Percentiles rank a stretch among this genome's conserved stretches.
These are phyloP conservation scores for Piaya cayana DNA, from an alignment of 2,113 vertebrate species.

Conservation along the genomic window DNA sequence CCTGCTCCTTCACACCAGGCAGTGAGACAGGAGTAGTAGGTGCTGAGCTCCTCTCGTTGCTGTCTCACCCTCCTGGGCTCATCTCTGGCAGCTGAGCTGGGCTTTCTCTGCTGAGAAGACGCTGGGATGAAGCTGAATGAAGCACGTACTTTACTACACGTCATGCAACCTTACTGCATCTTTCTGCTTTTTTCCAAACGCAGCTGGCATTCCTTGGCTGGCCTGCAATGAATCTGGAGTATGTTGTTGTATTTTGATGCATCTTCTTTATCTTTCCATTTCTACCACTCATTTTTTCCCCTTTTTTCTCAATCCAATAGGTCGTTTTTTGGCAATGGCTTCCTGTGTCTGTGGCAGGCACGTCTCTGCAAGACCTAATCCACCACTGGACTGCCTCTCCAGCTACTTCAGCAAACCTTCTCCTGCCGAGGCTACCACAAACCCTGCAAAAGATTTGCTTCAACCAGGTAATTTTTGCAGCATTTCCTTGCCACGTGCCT, in stretches of 20 bases:
- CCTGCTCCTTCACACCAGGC: neutral
- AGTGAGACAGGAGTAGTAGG: neutral
- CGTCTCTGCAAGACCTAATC: neutral
- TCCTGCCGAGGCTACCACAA: neutral
- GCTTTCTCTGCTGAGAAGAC: neutral
- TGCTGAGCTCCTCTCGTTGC: neutral
- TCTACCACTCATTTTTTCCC: neutral
- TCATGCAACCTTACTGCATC: neutral
- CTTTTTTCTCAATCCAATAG: neutral
- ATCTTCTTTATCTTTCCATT: neutral
- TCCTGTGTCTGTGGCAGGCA: neutral
- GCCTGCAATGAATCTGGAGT: neutral
- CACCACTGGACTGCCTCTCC: neutral
- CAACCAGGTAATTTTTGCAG: neutral
- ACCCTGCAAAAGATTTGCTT: neutral
- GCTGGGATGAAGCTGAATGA: neutral
- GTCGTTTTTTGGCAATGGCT: neutral
- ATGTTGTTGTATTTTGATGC: neutral
- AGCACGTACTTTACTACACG: rapidly evolving
- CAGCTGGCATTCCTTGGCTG: neutral
- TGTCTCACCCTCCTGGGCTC: neutral
- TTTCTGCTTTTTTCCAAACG: neutral
- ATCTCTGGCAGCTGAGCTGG: neutral
- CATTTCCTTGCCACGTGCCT: neutral
- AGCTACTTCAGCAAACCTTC: neutral